Evolutionary conservation across 2,113 vertebrate genomes (phyloP).

Genomic region (Xiphophorus maculatus): DNA sequence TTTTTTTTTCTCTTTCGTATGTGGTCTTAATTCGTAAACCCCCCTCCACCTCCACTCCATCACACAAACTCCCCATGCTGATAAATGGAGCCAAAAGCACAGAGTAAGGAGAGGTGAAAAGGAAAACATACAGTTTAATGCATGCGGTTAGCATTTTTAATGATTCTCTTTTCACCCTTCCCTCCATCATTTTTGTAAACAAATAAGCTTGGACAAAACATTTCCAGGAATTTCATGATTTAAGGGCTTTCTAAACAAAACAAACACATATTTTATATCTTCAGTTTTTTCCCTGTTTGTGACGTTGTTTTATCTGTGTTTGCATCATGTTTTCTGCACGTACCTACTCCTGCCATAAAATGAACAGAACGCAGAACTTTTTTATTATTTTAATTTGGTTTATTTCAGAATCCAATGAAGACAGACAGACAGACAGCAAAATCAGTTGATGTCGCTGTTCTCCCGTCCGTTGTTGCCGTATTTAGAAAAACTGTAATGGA

Average conservation of each 20-base stretch:
- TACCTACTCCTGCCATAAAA: background rate
- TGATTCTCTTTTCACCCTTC: conserved; percentile 68
- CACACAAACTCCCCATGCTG: conserved; percentile 54
- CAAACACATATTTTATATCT: too few species aligned
- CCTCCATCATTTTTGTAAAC: conserved; percentile 21
- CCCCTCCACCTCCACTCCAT: conserved; percentile 43
- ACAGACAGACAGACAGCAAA: too few species aligned
- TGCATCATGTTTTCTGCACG: conserved; percentile 37
- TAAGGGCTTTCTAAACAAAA: conserved; percentile 17
- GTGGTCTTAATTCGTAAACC: conserved; percentile 87
- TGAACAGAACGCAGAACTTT: too few species aligned
- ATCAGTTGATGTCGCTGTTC: too few species aligned
- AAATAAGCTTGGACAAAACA: conserved; percentile 20
- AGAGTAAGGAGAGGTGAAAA: conserved; percentile 15
- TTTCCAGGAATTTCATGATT: conserved; percentile 72
- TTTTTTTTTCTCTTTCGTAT: conserved; percentile 81
- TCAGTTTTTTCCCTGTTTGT: conserved; percentile 10
- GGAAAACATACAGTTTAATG: conserved; percentile 73
- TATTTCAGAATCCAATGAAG: too few species aligned
- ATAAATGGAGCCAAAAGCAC: conserved; percentile 76
- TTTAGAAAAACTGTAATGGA: too few species aligned
- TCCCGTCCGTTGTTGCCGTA: too few species aligned
- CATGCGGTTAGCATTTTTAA: conserved; percentile 80
- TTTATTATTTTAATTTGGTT: too few species aligned
- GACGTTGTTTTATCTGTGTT: conserved; percentile 60